Evolutionary conservation across 2,113 vertebrate genomes (phyloP), one percentile per base, ranked within the genome.

Genomic region (Prochilodus magdalenae): DNA sequence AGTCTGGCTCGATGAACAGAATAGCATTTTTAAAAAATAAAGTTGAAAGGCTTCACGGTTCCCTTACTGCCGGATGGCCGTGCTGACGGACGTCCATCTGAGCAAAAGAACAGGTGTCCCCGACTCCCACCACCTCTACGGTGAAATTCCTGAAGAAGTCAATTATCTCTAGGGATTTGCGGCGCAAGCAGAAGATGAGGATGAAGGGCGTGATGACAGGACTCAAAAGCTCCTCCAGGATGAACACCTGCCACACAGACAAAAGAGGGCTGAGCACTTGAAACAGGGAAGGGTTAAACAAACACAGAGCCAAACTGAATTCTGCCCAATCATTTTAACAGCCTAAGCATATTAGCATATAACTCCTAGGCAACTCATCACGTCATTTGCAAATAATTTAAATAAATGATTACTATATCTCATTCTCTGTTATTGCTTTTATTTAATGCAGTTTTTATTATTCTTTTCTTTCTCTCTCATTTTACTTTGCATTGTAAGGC

Each of bases 81-180:
- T 99, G 98, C 86, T 98, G 97, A 51, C 98, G 96, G 83, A 99
- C 96, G 0, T 99, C 98, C 98, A 99, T 99, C 93, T 99, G 98
- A 55, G 98, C 98, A 11, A 99, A 99, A 55, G 98, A 99, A 87
- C 98, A 99, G 69, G 97, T 99, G 89, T 99, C 98, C 0, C 98
- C 98, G 12, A 98, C 98, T 0, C 98, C 97, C 8, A 99, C 93
- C 27, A 99, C 98, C 90, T 99, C 98, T 82, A 99, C 97, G 0
- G 98, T 98, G 89, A 99, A 99, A 91, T 99, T 99, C 73, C 98
- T 94, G 91, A 99, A 99, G 90, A 99, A 99, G 87, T 99, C 97
- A 29, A 99, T 97, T n/a, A 99, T 99, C 90, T 99, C 97, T 80
- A 99, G 91, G 60, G 98, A 97, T 90, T 98, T 97, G n/a, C 96